Base-by-base conservation (phyloP, 2,888 invertebrate species). In the Argynnis bischoffii region DNA sequence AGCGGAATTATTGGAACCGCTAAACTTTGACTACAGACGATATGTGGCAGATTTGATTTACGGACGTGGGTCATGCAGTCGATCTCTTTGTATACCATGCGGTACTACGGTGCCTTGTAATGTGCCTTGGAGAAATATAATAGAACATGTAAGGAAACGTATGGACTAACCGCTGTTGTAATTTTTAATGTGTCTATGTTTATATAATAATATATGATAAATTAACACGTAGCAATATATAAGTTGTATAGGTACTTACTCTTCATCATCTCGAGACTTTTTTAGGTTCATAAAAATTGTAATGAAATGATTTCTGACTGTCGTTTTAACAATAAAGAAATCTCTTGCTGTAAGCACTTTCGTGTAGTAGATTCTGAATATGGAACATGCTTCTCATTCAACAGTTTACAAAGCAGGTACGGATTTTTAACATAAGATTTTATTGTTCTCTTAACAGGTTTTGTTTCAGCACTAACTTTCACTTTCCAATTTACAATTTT, bases 321-420 rank as follows among this genome's bases (percentile, higher is more conserved):
- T 75, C 80, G 79, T 26, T 94, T 93, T 86, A 92, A 92, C 70
- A 79, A 83, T 1, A 69, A 78, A 46, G 72, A 76, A 51, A 92
- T 94, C 68, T 79, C 93, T 74, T 94, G 94, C 78, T 94, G 94
- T 72, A 73, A 86, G 46, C 84, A 86, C 69, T 94, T 94, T 75
- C 79, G 78, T 11, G 69, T 72, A 2, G 85, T 94, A 0, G 90
- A 94, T 65, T 93, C 94, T 0, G 94, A 94, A 74, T 79, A 89
- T 69, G 94, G 94, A 18, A 78, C 83, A 54, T 94, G 94, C 74
- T 94, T 84, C 75, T 86, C 89, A n/a, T 89, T 94, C 72, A 94
- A 94, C 79, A 92, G 93, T 13, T 79, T 90, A 66, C 94, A 94
- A 75, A 85, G 85, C 74, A 83, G 80, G 94, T 94, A 82, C 78